Base-by-base conservation (phyloP, 2,888 invertebrate species). In the Eulithis prunata region DNA sequence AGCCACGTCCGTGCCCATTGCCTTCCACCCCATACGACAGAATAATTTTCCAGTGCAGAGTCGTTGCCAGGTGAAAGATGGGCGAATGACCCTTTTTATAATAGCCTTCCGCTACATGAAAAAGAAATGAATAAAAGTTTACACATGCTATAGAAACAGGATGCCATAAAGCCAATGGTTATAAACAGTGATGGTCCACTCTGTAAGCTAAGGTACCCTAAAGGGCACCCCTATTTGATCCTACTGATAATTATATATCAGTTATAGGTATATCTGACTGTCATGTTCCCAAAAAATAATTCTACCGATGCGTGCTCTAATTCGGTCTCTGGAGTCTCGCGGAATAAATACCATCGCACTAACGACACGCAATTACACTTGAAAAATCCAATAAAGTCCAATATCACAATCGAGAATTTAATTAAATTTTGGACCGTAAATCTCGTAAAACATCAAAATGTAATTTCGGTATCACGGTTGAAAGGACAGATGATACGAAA, bases 351-450 rank as follows among this genome's bases (percentile, higher is more conserved):
- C 75, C 75, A 76, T 77, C 70, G 62, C 71, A 74, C 76, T 76
- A 78, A 79, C 75, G 78, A 78, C 73, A 70, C 73, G 70, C 73
- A 76, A 78, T 72, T 70, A 70, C 57, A 71, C 69, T 72, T 74
- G 66, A 67, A 71, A 76, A 79, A 74, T 76, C 70, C 69, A 73
- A 72, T 67, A 74, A 75, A 75, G 76, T 75, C 70, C 70, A 71
- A 76, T 76, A 79, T 78, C 75, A 74, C 70, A 73, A 79, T 78
- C 74, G 72, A 68, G 70, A 75, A 75, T 82, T 85, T 84, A 84
- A 85, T 85, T 84, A 82, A 84, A 84, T 79, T 80, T 81, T 79
- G 72, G 73, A 71, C 75, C 78, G 75, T 83, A 79, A 84, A 84
- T 83, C 79, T 79, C 74, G 71, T 73, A 70, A 68, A 74, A 72